A percentile compares a stretch with the other conserved stretches of the same genome.
Evolutionary conservation across 2,888 invertebrate species (phyloP).

Genomic region (Oscheius onirici): DNA sequence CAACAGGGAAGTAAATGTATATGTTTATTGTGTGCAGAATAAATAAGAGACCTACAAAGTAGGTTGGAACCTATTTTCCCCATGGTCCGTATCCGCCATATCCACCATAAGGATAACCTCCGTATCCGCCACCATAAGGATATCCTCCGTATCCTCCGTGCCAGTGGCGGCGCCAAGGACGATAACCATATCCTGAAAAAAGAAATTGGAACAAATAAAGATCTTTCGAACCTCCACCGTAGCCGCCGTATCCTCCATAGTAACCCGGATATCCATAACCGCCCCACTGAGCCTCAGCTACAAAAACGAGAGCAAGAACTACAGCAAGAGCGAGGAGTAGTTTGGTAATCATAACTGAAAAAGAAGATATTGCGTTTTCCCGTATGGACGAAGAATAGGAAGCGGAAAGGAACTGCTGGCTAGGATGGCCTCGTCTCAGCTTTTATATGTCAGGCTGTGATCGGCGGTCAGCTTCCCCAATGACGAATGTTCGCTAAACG

Average conservation of each 20-base stretch:
- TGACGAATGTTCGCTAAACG: slow-evolving; percentile 24
- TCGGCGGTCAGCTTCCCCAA: slow-evolving; percentile 20
- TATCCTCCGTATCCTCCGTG: slow-evolving; percentile 17
- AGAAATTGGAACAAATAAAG: too few species aligned
- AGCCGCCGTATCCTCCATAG: slow-evolving; percentile 2
- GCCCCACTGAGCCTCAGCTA: slow-evolving; percentile 24
- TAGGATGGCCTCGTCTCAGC: slow-evolving; percentile 1
- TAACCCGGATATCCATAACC: background rate
- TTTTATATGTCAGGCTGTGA: slow-evolving; percentile 25
- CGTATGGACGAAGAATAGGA: background rate
- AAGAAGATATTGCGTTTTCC: background rate
- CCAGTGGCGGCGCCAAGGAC: slow-evolving; percentile 9
- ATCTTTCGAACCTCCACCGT: background rate
- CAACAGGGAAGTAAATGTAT: slow-evolving; percentile 70
- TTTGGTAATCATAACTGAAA: slow-evolving; percentile 24
- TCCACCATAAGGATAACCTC: background rate
- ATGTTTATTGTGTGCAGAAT: background rate
- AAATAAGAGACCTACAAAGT: slow-evolving; percentile 8
- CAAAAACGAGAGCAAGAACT: background rate
- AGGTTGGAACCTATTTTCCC: background rate
- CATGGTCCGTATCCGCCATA: slow-evolving; percentile 7
- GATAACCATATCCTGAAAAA: slow-evolving; percentile 9
- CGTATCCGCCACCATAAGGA: background rate
- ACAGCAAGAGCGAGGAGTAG: background rate
- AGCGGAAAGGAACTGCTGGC: slow-evolving; percentile 3